Evolutionary conservation across 30 jellyfish, hydroid and myxozoan species (phyloP).

Genomic region (Phacellophora camtschatica): DNA sequence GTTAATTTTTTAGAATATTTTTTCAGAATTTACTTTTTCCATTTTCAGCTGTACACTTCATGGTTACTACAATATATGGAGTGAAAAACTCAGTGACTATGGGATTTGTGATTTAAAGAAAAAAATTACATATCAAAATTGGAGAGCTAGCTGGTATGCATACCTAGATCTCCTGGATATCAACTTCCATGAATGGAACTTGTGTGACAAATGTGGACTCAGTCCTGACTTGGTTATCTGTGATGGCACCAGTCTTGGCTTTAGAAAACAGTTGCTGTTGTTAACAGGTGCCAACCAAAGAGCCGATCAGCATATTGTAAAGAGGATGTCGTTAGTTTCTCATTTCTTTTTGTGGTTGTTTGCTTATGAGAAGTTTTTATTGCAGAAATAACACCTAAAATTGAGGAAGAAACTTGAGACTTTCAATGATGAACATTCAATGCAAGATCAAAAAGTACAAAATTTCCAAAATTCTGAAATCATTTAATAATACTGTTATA

Average conservation of each 20-base stretch:
- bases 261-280: background rate
- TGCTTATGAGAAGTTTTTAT: no score
- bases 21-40: no score
- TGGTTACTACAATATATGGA: background rate
- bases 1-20: no score
- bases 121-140: background rate
- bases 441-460: no score
- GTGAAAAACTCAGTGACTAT: background rate
- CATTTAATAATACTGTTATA: no score
- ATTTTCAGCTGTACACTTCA: slow-evolving; percentile 4
- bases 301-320: no score
- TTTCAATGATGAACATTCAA: no score
- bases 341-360: background rate
- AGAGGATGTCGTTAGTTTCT: background rate
- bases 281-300: background rate
- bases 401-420: no score
- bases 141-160: slow-evolving; percentile 18
- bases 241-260: slow-evolving; percentile 21
- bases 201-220: background rate
- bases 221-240: background rate
- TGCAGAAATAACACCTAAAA: no score
- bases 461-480: no score
- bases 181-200: background rate
- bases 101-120: background rate
- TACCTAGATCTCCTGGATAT: background rate